Evolutionary conservation across 2,888 invertebrate species (phyloP).

Genomic region (Drosophila parthenogenetica): DNA sequence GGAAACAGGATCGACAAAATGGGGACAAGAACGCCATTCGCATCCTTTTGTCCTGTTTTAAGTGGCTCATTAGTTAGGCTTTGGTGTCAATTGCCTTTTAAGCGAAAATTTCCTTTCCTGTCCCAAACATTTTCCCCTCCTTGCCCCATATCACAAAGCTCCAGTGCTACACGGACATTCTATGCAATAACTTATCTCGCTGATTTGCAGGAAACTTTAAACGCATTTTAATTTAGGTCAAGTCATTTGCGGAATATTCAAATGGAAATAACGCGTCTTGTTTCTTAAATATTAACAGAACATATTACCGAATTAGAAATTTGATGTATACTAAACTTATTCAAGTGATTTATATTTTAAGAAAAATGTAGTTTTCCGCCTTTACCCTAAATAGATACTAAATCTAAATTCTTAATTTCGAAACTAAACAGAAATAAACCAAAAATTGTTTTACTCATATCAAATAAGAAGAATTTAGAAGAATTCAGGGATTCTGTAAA

Average conservation of each 20-base stretch:
- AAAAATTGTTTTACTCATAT: too few relatives aligned
- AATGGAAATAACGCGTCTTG: background rate
- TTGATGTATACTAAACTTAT: background rate
- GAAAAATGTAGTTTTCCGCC: too few relatives aligned
- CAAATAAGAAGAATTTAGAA: too few relatives aligned
- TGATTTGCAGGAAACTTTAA: background rate
- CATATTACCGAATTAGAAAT: background rate
- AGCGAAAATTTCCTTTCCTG: conserved; percentile 6
- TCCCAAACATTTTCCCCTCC: conserved; percentile 35
- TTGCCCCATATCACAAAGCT: background rate
- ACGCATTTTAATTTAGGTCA: background rate
- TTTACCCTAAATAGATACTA: too few relatives aligned
- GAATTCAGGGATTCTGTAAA: too few relatives aligned
- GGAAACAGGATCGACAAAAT: conserved; percentile 25
- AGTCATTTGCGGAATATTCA: background rate
- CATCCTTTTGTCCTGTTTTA: conserved; percentile 32
- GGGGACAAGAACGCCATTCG: conserved; percentile 6
- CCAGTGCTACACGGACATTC: conserved; percentile 6
- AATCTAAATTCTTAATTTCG: too few relatives aligned
- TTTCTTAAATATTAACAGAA: background rate
- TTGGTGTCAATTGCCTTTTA: conserved; percentile 62
- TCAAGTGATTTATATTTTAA: too few relatives aligned
- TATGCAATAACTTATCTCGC: background rate
- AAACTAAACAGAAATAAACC: too few relatives aligned
- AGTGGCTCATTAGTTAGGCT: conserved; percentile 54